phyloP scores from a whole-genome alignment of 1,140 invertebrate species.

The Pogonomyrmex californicus region DNA sequence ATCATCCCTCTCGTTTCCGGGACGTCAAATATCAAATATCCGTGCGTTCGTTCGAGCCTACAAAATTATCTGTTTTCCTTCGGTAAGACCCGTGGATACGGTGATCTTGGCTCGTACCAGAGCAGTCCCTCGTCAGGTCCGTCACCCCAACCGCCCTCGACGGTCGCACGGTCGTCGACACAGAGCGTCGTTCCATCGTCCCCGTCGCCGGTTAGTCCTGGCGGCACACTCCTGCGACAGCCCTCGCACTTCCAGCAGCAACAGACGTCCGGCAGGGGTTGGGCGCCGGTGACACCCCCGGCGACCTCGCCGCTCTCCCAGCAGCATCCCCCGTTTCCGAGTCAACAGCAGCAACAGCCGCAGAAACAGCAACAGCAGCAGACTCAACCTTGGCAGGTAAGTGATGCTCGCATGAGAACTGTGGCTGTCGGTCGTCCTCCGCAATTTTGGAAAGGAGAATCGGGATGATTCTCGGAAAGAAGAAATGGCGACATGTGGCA shows the following conservation, averaged over 20 bases:
- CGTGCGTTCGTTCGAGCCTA: conserved; percentile 51
- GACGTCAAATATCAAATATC: background rate
- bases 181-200: conserved; percentile 68
- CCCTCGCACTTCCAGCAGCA: conserved; percentile 81
- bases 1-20: background rate
- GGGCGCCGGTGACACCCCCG: conserved; percentile 83
- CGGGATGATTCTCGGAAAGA: conserved; percentile 3
- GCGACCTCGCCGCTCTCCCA: conserved; percentile 86
- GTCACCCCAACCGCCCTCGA: conserved; percentile 75
- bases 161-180: conserved; percentile 69
- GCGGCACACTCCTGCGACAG: conserved; percentile 79
- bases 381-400: conserved; percentile 75
- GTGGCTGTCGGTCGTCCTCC: conserved; percentile 37
- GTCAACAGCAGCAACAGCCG: conserved; percentile 77
- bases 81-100: conserved; percentile 83
- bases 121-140: conserved; percentile 80
- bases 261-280: conserved; percentile 73
- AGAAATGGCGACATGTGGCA: background rate
- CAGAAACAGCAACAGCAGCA: conserved; percentile 82
- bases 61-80: conserved; percentile 74
- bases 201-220: conserved; percentile 79
- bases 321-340: conserved; percentile 79
- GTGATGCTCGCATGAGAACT: conserved; percentile 45
- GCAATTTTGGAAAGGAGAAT: conserved; percentile 11
- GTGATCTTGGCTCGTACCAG: conserved; percentile 82